Evolutionary conservation across 2,113 vertebrate species (phyloP).

Genomic region (Irena cyanogastra): DNA sequence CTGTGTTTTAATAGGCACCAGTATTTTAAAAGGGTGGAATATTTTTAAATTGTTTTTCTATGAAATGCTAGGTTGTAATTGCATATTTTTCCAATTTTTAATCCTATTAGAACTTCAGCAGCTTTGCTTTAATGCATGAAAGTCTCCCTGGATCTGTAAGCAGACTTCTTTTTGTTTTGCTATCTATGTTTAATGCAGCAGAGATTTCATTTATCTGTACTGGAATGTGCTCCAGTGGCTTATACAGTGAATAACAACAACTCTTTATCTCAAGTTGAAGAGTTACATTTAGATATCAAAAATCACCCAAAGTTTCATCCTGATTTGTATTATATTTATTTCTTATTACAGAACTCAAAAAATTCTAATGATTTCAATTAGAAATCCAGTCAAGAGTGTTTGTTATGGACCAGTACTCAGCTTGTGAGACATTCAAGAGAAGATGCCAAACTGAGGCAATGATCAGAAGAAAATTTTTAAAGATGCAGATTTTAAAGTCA

Average conservation of each 20-base stretch:
- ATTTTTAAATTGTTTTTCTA: not conserved
- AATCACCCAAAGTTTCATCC: not conserved
- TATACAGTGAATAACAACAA: not conserved
- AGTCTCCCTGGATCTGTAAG: conserved; percentile 7
- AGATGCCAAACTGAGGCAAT: not conserved
- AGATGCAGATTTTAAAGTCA: too few species aligned
- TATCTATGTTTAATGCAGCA: not conserved
- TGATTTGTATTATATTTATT: not conserved
- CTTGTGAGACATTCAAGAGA: not conserved
- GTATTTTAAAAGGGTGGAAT: not conserved
- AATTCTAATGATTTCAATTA: not conserved
- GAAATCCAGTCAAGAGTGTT: not conserved
- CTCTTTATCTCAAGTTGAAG: not conserved
- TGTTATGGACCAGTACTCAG: not conserved
- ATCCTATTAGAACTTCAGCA: conserved; percentile 1
- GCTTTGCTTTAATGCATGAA: not conserved
- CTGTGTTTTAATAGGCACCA: not conserved
- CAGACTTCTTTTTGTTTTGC: not conserved
- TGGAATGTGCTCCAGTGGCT: not conserved
- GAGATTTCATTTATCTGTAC: not conserved
- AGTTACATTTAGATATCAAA: not conserved
- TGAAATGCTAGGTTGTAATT: not conserved
- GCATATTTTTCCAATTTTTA: not conserved
- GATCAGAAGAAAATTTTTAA: not conserved
- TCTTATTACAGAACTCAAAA: not conserved